These are phyloP conservation scores for Sebastes nivosus DNA, from an alignment of 2,797 vertebrate species.

Conservation along the genomic window DNA sequence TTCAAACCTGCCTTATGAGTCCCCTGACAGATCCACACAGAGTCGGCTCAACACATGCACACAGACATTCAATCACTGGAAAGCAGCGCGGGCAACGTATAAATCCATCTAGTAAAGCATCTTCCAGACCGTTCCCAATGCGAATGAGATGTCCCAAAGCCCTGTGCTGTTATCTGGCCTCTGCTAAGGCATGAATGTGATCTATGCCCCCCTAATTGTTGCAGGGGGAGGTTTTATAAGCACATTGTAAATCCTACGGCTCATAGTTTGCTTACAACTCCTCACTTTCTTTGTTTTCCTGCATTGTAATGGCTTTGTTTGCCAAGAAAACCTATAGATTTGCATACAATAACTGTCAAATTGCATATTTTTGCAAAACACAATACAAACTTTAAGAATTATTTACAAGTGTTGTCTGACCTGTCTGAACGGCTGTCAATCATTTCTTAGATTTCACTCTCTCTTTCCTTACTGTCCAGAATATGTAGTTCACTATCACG, in stretches of 20 bases:
- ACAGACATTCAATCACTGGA: conserved; percentile 79
- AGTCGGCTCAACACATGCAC: conserved; percentile 79
- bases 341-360: not conserved
- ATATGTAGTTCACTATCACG: conserved; percentile 48
- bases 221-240: conserved; percentile 70
- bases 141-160: conserved; percentile 77
- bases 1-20: conserved; percentile 82
- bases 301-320: conserved; percentile 14
- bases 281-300: conserved; percentile 37
- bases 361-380: not conserved
- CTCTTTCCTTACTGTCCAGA: conserved; percentile 30
- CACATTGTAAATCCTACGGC: conserved; percentile 66
- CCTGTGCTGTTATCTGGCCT: conserved; percentile 64
- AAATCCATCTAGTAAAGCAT: conserved; percentile 80
- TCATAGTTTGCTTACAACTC: conserved; percentile 56
- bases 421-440: conserved; percentile 5
- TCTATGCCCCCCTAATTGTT: conserved; percentile 74
- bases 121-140: conserved; percentile 74
- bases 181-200: conserved; percentile 71
- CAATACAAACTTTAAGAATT: not conserved
- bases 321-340: not conserved
- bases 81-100: conserved; percentile 68
- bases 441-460: conserved; percentile 2
- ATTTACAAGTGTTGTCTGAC: conserved; percentile 1
- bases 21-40: conserved; percentile 74